These are phyloP conservation scores for Hesperia comma DNA, from an alignment of 2,888 invertebrate species.

Conservation along the genomic window DNA sequence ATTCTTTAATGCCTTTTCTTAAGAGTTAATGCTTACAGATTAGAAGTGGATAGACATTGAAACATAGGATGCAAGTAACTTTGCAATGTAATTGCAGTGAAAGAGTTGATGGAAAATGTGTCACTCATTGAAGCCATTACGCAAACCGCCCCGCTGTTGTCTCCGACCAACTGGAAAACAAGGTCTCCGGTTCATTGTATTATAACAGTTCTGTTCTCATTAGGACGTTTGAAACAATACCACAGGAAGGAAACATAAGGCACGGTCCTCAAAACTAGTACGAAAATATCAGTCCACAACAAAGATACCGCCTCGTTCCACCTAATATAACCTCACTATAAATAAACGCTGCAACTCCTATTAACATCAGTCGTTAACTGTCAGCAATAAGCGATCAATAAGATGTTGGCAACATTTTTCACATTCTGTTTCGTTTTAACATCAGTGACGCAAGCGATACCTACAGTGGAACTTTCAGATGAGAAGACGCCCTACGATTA, in stretches of 20 bases:
- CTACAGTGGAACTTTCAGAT: slow-evolving; percentile 65
- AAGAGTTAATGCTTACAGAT: no score
- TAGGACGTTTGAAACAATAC: slow-evolving; percentile 80
- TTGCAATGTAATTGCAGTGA: slow-evolving; percentile 12
- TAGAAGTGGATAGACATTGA: neutral
- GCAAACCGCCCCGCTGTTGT: slow-evolving; percentile 72
- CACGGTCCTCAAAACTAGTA: slow-evolving; percentile 60
- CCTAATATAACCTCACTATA: slow-evolving; percentile 76
- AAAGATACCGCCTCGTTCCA: slow-evolving; percentile 72
- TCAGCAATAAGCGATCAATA: slow-evolving; percentile 61
- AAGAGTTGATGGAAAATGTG: slow-evolving; percentile 55
- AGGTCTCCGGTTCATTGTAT: slow-evolving; percentile 80
- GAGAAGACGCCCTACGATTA: slow-evolving; percentile 78
- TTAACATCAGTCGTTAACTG: slow-evolving; percentile 76
- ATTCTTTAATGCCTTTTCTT: no score
- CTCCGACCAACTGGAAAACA: slow-evolving; percentile 81
- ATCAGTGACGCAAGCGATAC: slow-evolving; percentile 58
- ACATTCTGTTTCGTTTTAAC: slow-evolving; percentile 36
- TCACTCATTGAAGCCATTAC: slow-evolving; percentile 69
- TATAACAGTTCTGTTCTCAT: slow-evolving; percentile 74
- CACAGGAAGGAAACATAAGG: slow-evolving; percentile 80
- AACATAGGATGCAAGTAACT: slow-evolving; percentile 10
- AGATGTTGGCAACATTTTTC: slow-evolving; percentile 67
- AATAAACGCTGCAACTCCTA: slow-evolving; percentile 73
- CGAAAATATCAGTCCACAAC: slow-evolving; percentile 70